Evolutionary conservation across 2,113 vertebrate species (phyloP), one percentile per base, ranked within the genome.

Genomic region (Triplophysa siluroides): DNA sequence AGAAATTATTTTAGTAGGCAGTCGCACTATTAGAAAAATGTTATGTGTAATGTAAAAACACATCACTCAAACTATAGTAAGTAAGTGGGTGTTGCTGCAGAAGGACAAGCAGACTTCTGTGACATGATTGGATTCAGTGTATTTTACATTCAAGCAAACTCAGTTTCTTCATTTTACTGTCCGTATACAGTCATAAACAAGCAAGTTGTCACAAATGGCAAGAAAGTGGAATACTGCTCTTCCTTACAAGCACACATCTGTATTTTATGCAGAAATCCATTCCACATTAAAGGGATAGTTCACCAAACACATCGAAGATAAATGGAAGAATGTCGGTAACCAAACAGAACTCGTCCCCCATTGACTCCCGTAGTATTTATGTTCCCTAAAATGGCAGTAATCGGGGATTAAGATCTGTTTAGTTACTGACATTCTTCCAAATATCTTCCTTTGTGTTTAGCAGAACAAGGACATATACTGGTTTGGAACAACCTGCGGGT

Each of bases 101-200:
- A 72, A 58, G 50, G 26, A 12, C 26, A 72, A 38, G 52, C 50
- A 72, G 43, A 62, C 72, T n/a, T 75, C 41, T 18, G 14, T 47
- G 21, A 16, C 29, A 41, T 9, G 13, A 75, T 75, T 62, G 2
- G 13, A 75, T 74, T 61, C 38, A 75, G 58, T 75, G 58, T 62
- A 14, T 63, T 47, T 75, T 63, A 75, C 72, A 62, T 75, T 75
- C 58, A 63, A 75, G 58, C 41, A 29, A 47, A 75, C 58, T 47
- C 72, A 58, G 26, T 14, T 26, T 63, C 58, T 75, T 75, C 58
- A 45, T 47, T 74, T 41, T 9, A 58, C 2, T 41, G 29, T 29
- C 0, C 4, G 56, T 11, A 45, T 62, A 45, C 13, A 62, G 58
- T 63, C 26, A 47, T 75, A 47, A 62, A 75, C 4, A 62, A 63